A percentile compares a stretch with the other conserved stretches of the same genome.
These are phyloP conservation scores for Brachionus paranguensis DNA, from an alignment of 1,140 invertebrate genomes.

Conservation along the genomic window DNA sequence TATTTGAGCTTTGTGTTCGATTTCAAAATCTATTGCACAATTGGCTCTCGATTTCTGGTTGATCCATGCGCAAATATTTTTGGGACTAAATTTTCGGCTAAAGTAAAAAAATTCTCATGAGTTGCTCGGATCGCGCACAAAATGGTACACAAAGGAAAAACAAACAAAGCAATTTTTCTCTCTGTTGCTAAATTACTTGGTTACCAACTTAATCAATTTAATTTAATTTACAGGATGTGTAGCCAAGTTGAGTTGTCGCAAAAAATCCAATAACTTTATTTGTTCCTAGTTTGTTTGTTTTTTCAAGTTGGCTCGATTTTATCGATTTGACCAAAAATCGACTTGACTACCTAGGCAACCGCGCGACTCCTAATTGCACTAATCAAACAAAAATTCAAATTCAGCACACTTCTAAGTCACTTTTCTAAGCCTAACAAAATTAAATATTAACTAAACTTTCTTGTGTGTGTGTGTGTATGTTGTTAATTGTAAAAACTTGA, in stretches of 20 bases:
- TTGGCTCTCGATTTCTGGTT: not conserved
- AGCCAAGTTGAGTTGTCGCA: not conserved
- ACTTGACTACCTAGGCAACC: not conserved
- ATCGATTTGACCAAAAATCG: conserved; percentile 6
- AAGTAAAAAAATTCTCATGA: not conserved
- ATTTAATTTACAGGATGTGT: conserved; percentile 21
- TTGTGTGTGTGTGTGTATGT: not conserved
- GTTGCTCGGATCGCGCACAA: not conserved
- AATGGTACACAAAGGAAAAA: not conserved
- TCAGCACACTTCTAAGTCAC: not conserved
- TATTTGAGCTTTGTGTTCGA: not conserved
- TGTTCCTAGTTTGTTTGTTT: conserved; percentile 6
- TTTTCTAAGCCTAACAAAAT: conserved; percentile 18
- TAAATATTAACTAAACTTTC: conserved; percentile 10
- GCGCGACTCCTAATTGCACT: not conserved
- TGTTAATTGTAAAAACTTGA: conserved; percentile 20
- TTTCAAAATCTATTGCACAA: not conserved
- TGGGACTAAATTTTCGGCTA: not conserved
- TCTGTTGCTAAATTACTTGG: not conserved
- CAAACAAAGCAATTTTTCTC: not conserved
- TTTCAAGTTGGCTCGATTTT: not conserved
- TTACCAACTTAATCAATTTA: conserved; percentile 18
- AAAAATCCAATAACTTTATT: conserved; percentile 18
- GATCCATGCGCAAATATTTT: not conserved
- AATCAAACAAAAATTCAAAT: not conserved